Evolutionary conservation across 53 echinoderm and acorn worm species (phyloP), one percentile per base, ranked within the genome.

Genomic region (Patiria pectinifera): DNA sequence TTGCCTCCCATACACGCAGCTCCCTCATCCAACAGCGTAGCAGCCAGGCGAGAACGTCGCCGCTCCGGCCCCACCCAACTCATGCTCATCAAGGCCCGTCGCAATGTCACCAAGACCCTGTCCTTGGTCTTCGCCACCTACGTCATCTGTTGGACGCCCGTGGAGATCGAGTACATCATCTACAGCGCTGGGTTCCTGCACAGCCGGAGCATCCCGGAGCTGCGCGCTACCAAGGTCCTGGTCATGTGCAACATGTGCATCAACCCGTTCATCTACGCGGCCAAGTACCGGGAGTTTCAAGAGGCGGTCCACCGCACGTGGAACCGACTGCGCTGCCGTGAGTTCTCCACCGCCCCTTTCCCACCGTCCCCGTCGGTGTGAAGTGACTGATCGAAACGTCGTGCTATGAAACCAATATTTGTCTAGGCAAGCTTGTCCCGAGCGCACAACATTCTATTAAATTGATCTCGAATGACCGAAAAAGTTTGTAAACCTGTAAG

Each of bases 21-120:
- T 59, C 18, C 60, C 0, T 87, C 60, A 21, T 83, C 83, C 4
- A 83, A 76, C 79, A 77, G 89, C 43, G 4, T 18, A 66, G 62
- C 10, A 3, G 66, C 0, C 15, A 1, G 7, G 10, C 19, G 78
- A 6, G 18, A 45, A 7, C 85, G 70, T 7, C 78, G 89, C 43
- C 79, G 78, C 80, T 78, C 78, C 11, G 78, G 89, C 63, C 87
- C 86, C 60, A 82, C 74, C 72, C 82, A 87, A 60, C 58, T 48
- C 58, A 93, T 93, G 93, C 82, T 93, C 45, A 22, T 77, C 25
- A 93, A 86, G 49, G 93, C 93, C 49, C 86, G 87, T 48, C 85
- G 87, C 82, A 93, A 93, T 82, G 93, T 87, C 26, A 93, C 93
- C 81, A 86, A 83, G 87, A 93, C 93, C 71, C 87, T 93, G 7